Evolutionary conservation across 2,113 vertebrate species (phyloP).

Genomic region (Tupaia tana): DNA sequence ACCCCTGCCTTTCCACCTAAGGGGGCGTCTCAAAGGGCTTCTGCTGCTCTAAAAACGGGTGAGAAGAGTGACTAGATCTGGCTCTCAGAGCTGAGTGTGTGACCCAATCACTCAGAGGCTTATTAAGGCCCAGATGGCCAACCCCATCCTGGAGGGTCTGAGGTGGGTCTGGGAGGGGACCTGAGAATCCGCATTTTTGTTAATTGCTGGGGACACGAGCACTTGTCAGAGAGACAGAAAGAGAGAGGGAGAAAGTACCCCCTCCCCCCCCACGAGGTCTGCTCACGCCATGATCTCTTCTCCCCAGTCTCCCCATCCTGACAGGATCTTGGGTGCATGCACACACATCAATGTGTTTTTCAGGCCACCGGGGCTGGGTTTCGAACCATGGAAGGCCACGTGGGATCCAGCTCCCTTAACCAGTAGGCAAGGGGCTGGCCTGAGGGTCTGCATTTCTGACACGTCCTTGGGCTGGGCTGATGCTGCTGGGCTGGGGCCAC

Average conservation of each 20-base stretch:
- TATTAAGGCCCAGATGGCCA: not conserved
- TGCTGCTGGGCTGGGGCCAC: not conserved
- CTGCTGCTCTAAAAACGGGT: not conserved
- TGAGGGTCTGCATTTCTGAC: not conserved
- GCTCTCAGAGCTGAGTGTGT: not conserved
- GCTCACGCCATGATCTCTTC: too few species aligned
- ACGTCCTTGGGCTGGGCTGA: not conserved
- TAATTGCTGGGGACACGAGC: too few species aligned
- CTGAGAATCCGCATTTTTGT: not conserved
- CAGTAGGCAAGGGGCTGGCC: too few species aligned
- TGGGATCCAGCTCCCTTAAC: too few species aligned
- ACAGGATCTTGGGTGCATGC: too few species aligned
- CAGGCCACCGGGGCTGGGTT: too few species aligned
- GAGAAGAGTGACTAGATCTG: fast-evolving
- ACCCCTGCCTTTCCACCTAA: fast-evolving
- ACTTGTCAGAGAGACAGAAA: too few species aligned
- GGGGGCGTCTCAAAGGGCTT: fast-evolving
- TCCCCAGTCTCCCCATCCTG: too few species aligned
- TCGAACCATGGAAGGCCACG: too few species aligned
- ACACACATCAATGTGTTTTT: too few species aligned
- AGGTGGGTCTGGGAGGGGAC: not conserved
- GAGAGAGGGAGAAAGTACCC: too few species aligned
- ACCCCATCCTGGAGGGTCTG: not conserved
- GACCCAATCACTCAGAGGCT: not conserved
- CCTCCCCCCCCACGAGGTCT: too few species aligned